These are phyloP conservation scores for Amphipyra berbera DNA, from an alignment of 2,888 invertebrate species.

Conservation along the genomic window DNA sequence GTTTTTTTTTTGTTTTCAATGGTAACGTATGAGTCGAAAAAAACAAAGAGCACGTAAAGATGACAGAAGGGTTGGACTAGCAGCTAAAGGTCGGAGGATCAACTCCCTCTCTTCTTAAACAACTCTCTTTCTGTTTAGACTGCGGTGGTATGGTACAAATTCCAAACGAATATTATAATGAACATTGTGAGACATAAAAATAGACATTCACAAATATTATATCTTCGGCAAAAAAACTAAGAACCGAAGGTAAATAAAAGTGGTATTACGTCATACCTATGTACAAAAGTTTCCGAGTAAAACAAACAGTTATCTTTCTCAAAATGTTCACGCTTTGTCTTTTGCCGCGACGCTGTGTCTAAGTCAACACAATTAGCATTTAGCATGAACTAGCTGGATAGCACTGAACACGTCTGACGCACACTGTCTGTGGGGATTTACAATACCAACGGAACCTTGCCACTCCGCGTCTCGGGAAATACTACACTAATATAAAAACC, in stretches of 20 bases:
- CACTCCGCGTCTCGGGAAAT: constrained; percentile 40
- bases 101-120: no score
- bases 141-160: background rate
- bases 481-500: constrained; percentile 48
- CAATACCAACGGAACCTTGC: constrained; percentile 37
- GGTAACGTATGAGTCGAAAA: no score
- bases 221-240: constrained; percentile 23
- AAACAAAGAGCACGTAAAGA: no score
- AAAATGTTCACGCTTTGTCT: constrained; percentile 16
- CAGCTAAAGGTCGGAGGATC: no score
- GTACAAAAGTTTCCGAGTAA: constrained; percentile 30
- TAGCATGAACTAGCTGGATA: constrained; percentile 17
- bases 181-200: constrained; percentile 10
- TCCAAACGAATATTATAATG: background rate
- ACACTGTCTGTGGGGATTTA: constrained; percentile 48
- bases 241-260: constrained; percentile 34
- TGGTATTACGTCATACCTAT: constrained; percentile 31
- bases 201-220: constrained; percentile 9
- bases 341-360: constrained; percentile 8
- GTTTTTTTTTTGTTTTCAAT: no score
- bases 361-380: constrained; percentile 37
- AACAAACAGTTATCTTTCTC: constrained; percentile 32
- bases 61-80: no score
- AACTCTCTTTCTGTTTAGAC: no score
- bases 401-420: constrained; percentile 35